Evolutionary conservation across 2,888 invertebrate genomes (phyloP), one percentile per base, ranked within the genome.

Genomic region (Prosopocoilus inquinatus): DNA sequence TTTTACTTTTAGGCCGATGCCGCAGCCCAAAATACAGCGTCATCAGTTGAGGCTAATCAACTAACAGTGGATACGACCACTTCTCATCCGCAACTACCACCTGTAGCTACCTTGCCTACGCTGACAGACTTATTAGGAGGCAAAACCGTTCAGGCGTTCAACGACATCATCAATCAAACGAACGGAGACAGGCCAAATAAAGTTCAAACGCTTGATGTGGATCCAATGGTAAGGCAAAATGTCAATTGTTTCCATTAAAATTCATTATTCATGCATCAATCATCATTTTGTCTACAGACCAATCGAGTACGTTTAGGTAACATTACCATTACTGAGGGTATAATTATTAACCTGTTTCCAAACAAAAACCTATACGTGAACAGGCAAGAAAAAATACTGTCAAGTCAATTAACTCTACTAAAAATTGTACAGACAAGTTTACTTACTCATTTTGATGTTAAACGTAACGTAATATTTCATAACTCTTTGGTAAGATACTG

Each of bases 41-140:
- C 63, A 33, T 46, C 61, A 15, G 28, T 60, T 16, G 64, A 59
- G 36, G 59, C 60, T 35, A 65, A 64, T 49, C 53, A 62, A 35
- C 35, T 61, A 48, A 54, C 61, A 28, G 16, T 59, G 43, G 55
- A 45, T 43, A 45, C 12, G 48, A 58, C 16, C 39, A 36, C 45
- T 38, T 28, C 20, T 28, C 20, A 28, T 5, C 20, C 20, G 20
- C 13, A 41, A 15, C 15, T 15, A 15, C 41, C 41, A 15, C 4
- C 53, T 20, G 33, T 38, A 75, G 79, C 82, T 75, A 82, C 81
- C 78, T 76, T 82, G 76, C 81, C 83, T 72, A 80, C 80, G 75
- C 75, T 83, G 78, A 79, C 81, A 75, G 82, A 82, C 74, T 80
- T 83, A 76, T 77, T 84, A 77, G 81, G 81, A 78, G 82, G 81